Evolutionary conservation across 1,140 invertebrate species (phyloP).

Genomic region (Neodiprion virginianus): DNA sequence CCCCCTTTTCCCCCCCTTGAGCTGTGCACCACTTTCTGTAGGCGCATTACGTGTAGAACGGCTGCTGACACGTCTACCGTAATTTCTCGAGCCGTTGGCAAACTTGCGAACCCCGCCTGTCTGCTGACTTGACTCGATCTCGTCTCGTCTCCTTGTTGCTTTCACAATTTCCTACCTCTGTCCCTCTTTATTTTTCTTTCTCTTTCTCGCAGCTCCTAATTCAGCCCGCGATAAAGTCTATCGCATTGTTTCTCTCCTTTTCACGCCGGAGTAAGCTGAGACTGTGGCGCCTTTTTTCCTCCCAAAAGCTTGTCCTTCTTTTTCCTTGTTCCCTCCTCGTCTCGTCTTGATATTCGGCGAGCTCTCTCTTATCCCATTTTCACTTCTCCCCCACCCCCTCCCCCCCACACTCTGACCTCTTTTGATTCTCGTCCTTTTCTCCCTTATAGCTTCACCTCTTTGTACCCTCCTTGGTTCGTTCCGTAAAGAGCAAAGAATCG

Average conservation of each 20-base stretch:
- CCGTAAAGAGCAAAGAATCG: not conserved
- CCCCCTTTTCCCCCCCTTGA: not conserved
- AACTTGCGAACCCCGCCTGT: not conserved
- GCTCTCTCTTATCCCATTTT: not conserved
- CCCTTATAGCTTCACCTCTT: constrained; percentile 9
- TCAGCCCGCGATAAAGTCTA: not conserved
- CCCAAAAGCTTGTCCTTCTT: constrained; percentile 26
- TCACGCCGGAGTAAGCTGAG: constrained; percentile 4
- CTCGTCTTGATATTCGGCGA: constrained; percentile 4
- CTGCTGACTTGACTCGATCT: not conserved
- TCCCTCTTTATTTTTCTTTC: constrained; percentile 14
- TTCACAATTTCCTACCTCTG: constrained; percentile 13
- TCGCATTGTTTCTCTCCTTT: not conserved
- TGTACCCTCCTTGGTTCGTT: constrained; percentile 17
- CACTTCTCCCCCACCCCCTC: not conserved
- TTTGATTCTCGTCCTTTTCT: constrained; percentile 15
- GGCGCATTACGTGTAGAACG: not conserved
- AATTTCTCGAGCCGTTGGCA: not conserved
- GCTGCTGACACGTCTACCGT: constrained; percentile 4
- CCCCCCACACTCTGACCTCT: constrained; percentile 10
- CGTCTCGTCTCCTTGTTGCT: constrained; percentile 4
- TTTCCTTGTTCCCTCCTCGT: constrained; percentile 12
- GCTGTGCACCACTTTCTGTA: not conserved
- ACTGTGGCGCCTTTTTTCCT: constrained; percentile 9
- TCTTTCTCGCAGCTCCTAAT: constrained; percentile 1